Evolutionary conservation across 2,797 vertebrate genomes (phyloP).

Genomic region (Emydoidea blandingii): DNA sequence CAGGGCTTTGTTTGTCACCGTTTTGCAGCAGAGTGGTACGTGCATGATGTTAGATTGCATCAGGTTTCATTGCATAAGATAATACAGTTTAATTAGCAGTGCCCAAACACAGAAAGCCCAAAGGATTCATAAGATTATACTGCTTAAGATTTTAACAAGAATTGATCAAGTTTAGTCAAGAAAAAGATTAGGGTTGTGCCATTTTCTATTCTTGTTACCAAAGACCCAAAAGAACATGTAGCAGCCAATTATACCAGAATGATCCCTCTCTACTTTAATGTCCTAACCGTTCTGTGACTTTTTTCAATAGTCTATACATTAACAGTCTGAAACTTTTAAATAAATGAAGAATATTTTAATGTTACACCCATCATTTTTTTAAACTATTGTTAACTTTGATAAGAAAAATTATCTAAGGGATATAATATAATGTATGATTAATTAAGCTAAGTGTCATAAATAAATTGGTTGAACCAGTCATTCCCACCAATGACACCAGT

Average conservation of each 20-base stretch:
- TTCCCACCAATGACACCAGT: background rate
- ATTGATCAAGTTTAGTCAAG: conserved; percentile 40
- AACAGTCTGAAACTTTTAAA: background rate
- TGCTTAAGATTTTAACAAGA: conserved; percentile 32
- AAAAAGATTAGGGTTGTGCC: background rate
- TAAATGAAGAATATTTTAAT: background rate
- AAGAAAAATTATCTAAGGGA: background rate
- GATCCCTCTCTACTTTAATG: background rate
- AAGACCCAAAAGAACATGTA: background rate
- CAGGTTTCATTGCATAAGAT: conserved; percentile 21
- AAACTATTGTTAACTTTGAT: background rate
- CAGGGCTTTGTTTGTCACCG: background rate
- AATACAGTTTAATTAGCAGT: background rate
- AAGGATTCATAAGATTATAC: conserved; percentile 44
- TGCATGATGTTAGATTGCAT: conserved; percentile 28
- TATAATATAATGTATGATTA: background rate
- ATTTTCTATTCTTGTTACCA: conserved; percentile 43
- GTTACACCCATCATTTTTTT: background rate
- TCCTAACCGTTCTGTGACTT: background rate
- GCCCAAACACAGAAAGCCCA: conserved; percentile 28
- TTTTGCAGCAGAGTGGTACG: background rate
- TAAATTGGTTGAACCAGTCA: conserved; percentile 14
- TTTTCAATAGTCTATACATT: background rate
- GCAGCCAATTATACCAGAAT: background rate
- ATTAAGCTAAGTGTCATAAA: background rate